These are phyloP conservation scores for Orthonychiurus folsomi DNA, from an alignment of 2,888 invertebrate species.

Conservation along the genomic window DNA sequence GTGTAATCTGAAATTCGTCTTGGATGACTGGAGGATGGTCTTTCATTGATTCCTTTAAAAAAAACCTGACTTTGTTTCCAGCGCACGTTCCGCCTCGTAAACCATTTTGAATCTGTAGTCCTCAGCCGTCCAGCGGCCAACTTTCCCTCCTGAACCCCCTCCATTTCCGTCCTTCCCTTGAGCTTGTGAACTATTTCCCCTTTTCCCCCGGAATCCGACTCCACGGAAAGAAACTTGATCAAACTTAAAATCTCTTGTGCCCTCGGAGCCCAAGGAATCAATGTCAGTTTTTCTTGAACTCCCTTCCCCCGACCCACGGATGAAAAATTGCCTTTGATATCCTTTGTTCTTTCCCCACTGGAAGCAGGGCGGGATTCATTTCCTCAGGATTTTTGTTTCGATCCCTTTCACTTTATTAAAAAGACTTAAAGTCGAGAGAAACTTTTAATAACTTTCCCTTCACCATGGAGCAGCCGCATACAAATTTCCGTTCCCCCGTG, in stretches of 20 bases:
- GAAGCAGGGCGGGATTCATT: too few species aligned
- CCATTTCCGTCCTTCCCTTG: not conserved
- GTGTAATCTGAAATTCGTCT: not conserved
- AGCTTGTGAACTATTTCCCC: not conserved
- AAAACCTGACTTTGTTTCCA: not conserved
- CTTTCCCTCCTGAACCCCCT: not conserved
- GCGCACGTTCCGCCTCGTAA: not conserved
- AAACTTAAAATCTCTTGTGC: slow-evolving; percentile 6
- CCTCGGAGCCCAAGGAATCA: not conserved
- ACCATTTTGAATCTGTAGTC: not conserved
- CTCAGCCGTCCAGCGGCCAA: too few species aligned
- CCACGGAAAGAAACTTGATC: not conserved
- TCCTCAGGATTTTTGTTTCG: too few species aligned
- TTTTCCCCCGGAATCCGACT: not conserved
- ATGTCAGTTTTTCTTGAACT: too few species aligned
- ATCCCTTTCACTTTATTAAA: too few species aligned
- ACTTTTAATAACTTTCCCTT: too few species aligned
- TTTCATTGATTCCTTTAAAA: not conserved
- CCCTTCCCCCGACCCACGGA: too few species aligned
- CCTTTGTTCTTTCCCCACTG: too few species aligned
- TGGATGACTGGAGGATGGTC: not conserved
- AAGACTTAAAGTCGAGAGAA: too few species aligned
- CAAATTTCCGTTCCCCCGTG: too few species aligned
- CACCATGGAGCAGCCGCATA: too few species aligned
- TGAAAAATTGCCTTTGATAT: too few species aligned